Evolutionary conservation across 2,113 vertebrate species (phyloP), one percentile per base, ranked within the genome.

Genomic region (Apteryx owenii): DNA sequence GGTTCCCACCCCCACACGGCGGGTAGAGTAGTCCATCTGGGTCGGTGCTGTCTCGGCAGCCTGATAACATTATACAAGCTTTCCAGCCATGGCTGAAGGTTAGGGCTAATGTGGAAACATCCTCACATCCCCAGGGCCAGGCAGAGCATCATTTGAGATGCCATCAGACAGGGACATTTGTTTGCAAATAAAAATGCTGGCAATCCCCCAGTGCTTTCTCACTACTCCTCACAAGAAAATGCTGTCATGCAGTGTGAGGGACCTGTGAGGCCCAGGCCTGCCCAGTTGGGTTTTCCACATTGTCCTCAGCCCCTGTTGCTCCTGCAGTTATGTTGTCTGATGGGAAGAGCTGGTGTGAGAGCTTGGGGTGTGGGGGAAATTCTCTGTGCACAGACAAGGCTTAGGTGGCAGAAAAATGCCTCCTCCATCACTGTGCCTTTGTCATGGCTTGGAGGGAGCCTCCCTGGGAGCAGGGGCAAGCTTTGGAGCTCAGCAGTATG

Each of bases 401-500:
- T 89, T 71, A 69, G 62, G 38, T 53, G 56, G 25, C 85, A 86
- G 66, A 23, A 65, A 90, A 92, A 33, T 3, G 9, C 50, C 86
- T 65, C 53, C 56, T 90, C 88, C 26, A 5, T 69, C 0, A 3
- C 72, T 75, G 31, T 72, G 86, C 48, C 72, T 87, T 93, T 93
- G 70, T 81, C 61, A 33, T 79, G 77, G 42, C 44, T 86, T 10
- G 23, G 78, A 72, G 51, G 22, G 16, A 68, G 19, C 31, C 4
- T 88, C 50, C 64, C 17, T 0, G 2, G 54, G 68, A 86, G 28
- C 2, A 2, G 36, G 81, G 65, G 50, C 92, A 78, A 91, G 60
- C 81, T 72, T 89, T 85, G 70, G 81, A 96, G 81, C 71, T 29
- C 36, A 60, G 68, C 71, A 93, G 85, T 71, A 86, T 46, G 89